These are phyloP conservation scores for Zaprionus ornatus DNA, from an alignment of 1,140 invertebrate species.

Conservation along the genomic window DNA sequence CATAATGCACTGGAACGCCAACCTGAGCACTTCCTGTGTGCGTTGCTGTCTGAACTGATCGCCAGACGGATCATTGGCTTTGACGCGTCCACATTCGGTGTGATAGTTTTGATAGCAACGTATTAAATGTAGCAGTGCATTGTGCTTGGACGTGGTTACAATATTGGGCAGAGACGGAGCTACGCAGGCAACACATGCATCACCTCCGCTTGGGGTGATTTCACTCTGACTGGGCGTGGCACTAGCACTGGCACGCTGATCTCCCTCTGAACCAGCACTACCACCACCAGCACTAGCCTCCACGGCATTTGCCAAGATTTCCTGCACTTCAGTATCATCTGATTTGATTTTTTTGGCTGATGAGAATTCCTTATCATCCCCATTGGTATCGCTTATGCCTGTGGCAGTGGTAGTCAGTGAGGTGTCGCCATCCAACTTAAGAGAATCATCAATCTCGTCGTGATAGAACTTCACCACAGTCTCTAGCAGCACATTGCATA, in stretches of 20 bases:
- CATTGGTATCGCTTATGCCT: background rate
- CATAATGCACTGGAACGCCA: constrained; percentile 59
- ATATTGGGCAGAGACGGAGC: constrained; percentile 52
- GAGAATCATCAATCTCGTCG: constrained; percentile 75
- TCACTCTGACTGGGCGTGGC: constrained; percentile 34
- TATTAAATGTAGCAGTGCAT: constrained; percentile 63
- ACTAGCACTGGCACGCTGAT: constrained; percentile 19
- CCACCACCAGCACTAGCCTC: constrained; percentile 12
- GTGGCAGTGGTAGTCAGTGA: background rate
- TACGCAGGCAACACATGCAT: constrained; percentile 34
- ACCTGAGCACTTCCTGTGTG: constrained; percentile 22
- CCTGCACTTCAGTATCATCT: constrained; percentile 78
- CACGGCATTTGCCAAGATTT: constrained; percentile 72
- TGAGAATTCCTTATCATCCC: constrained; percentile 69
- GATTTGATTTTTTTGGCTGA: constrained; percentile 82
- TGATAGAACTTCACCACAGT: constrained; percentile 85
- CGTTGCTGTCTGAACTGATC: constrained; percentile 4
- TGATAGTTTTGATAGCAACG: constrained; percentile 73
- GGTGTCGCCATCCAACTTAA: constrained; percentile 13
- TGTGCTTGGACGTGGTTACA: constrained; percentile 68
- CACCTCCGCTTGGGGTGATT: constrained; percentile 27
- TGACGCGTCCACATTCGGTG: constrained; percentile 50
- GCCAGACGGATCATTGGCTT: background rate
- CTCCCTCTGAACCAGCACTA: constrained; percentile 37
- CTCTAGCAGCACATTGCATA: constrained; percentile 87